Evolutionary conservation across 37 sponge, comb jelly and placozoan genomes (phyloP).

Genomic region (Cladorhizidae sp.): DNA sequence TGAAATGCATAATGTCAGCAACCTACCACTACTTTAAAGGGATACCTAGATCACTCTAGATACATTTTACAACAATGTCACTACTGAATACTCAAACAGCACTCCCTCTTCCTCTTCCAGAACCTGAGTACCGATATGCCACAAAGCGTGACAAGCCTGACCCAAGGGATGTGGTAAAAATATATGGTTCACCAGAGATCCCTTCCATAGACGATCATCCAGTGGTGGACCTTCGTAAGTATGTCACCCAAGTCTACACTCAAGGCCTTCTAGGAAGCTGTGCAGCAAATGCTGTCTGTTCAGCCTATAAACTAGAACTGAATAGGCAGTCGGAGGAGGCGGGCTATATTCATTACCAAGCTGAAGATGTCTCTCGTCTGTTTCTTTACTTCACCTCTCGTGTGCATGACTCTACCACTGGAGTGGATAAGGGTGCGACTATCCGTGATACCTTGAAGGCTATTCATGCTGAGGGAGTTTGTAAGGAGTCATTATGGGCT

Average conservation of each 20-base stretch:
- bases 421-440: constrained; percentile 1
- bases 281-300: constrained; percentile 23
- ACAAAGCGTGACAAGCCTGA: neutral
- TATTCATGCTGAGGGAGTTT: neutral
- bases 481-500: constrained; percentile 2
- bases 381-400: constrained; percentile 27
- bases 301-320: constrained; percentile 11
- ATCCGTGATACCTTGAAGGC: constrained; percentile 26
- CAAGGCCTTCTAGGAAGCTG: constrained; percentile 15
- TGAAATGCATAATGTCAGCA: too few species aligned
- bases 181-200: neutral
- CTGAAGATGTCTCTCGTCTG: constrained; percentile 21
- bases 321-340: neutral
- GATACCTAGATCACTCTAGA: too few species aligned
- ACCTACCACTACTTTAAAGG: too few species aligned
- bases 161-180: neutral
- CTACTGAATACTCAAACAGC: too few species aligned
- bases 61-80: too few species aligned
- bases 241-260: neutral
- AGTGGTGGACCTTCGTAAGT: neutral
- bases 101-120: too few species aligned
- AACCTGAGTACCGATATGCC: too few species aligned
- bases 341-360: neutral
- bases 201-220: neutral
- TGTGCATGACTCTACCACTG: neutral